These are phyloP conservation scores for Okapia johnstoni DNA, from an alignment of 2,113 vertebrate species.

Conservation along the genomic window DNA sequence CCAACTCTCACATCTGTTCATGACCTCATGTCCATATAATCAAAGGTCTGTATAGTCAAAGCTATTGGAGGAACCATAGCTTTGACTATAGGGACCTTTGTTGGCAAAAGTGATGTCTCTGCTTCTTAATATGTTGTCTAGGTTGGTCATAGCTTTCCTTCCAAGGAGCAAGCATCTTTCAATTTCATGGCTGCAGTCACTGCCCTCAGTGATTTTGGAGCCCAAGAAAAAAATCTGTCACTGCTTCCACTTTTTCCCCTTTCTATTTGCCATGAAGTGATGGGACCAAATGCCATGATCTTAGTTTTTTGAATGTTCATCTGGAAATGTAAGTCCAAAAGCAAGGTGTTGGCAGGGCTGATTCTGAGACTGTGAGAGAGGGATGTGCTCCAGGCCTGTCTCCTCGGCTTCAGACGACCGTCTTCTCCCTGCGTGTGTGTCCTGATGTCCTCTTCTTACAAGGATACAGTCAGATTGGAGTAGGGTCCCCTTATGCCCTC, in stretches of 20 bases:
- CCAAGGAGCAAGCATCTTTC: neutral
- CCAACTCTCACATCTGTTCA: neutral
- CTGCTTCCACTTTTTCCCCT: neutral
- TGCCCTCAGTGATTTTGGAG: neutral
- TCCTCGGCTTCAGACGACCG: neutral
- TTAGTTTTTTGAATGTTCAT: neutral
- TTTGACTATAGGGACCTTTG: neutral
- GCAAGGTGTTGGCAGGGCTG: neutral
- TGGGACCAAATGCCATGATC: neutral
- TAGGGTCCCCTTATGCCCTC: neutral
- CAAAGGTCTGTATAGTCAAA: neutral
- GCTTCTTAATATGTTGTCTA: neutral
- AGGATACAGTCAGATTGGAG: neutral
- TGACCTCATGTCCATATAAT: neutral
- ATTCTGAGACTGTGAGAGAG: neutral
- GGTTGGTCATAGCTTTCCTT: neutral
- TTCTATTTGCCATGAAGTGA: neutral
- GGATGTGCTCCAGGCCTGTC: neutral
- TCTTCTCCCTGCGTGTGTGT: neutral
- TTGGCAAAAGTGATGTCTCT: neutral
- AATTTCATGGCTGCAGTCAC: neutral
- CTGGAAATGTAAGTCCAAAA: neutral
- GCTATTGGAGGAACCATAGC: neutral
- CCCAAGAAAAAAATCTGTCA: neutral
- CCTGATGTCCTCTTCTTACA: neutral